Conservation (phyloP, 1,140 invertebrate genomes). For the Hyles vespertilio region DNA sequence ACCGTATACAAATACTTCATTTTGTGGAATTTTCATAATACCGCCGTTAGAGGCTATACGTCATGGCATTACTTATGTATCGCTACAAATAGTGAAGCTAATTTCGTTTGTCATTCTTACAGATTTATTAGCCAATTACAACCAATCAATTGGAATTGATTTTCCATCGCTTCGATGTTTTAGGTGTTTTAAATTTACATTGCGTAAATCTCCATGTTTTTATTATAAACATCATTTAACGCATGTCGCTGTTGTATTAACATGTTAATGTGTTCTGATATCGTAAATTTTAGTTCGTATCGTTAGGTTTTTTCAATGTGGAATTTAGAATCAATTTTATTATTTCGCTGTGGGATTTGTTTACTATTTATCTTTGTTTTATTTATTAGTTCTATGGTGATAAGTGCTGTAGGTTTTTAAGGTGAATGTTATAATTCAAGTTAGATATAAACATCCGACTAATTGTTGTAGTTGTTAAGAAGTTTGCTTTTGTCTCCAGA, state of each 20-base stretch:
- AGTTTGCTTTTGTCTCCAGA: too few species aligned
- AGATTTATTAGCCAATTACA: constrained; percentile 27
- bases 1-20: too few species aligned
- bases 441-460: too few species aligned
- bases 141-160: constrained; percentile 36
- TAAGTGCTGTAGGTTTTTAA: too few species aligned
- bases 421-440: too few species aligned
- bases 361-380: not conserved
- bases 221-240: constrained; percentile 57
- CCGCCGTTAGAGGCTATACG: constrained; percentile 32
- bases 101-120: constrained; percentile 33
- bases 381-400: too few species aligned
- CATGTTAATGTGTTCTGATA: constrained; percentile 49
- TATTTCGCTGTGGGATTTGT: not conserved
- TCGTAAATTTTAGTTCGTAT: constrained; percentile 15
- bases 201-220: constrained; percentile 34
- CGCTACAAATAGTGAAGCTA: constrained; percentile 40
- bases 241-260: constrained; percentile 40
- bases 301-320: not conserved
- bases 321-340: not conserved
- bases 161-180: constrained; percentile 11
- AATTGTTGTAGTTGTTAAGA: too few species aligned
- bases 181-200: constrained; percentile 31
- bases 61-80: constrained; percentile 30
- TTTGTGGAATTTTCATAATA: constrained; percentile 37